Evolutionary conservation across 2,888 invertebrate genomes (phyloP).

Genomic region (Caradrina clavipalpis): DNA sequence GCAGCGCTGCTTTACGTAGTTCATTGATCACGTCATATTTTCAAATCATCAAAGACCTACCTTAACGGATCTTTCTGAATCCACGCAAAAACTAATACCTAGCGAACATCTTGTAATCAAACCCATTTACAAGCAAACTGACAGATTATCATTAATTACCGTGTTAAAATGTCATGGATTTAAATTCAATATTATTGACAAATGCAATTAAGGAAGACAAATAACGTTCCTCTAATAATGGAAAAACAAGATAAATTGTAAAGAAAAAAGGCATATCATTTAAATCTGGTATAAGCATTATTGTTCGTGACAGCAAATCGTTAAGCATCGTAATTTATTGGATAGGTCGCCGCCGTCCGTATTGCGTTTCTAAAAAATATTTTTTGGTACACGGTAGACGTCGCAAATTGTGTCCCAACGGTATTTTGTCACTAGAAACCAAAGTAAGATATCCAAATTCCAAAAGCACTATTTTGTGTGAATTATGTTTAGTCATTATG

Average conservation of each 20-base stretch:
- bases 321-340: conserved; percentile 52
- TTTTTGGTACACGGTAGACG: conserved; percentile 28
- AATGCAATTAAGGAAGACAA: conserved; percentile 29
- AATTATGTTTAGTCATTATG: conserved; percentile 28
- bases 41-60: not conserved
- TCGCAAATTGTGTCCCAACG: conserved; percentile 33
- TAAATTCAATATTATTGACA: conserved; percentile 28
- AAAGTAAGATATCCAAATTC: conserved; percentile 19
- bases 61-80: not conserved
- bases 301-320: conserved; percentile 37
- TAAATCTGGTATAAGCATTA: conserved; percentile 16
- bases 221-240: conserved; percentile 19
- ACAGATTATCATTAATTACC: conserved; percentile 26
- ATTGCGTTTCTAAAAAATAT: conserved; percentile 37
- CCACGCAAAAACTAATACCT: conserved; percentile 34
- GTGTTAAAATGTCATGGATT: conserved; percentile 15
- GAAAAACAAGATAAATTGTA: conserved; percentile 37
- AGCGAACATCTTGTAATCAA: conserved; percentile 25
- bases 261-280: conserved; percentile 28
- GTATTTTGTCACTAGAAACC: conserved; percentile 38
- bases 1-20: not conserved
- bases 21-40: not conserved
- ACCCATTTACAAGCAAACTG: conserved; percentile 12
- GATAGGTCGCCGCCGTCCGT: conserved; percentile 16
- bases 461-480: conserved; percentile 17